Base-by-base conservation (phyloP, 2,797 vertebrate genomes). In the Argyrosomus regius region DNA sequence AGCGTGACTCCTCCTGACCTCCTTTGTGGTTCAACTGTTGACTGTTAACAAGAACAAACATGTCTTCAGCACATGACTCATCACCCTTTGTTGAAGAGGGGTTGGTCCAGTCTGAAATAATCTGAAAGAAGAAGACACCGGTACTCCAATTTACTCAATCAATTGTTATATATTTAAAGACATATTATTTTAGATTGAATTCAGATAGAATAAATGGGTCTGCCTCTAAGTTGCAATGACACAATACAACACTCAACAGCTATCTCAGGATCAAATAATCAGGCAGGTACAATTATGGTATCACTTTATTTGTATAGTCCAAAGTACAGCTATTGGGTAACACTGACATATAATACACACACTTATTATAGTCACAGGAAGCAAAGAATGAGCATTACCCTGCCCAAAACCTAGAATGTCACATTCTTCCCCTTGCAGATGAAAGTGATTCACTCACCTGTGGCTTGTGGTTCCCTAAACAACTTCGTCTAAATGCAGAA, bases 401-500 rank as follows among this genome's bases (percentile, higher is more conserved):
- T 28, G 10, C 12, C 46, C 6, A 4, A 31, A 22, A 28, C 6
- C 0, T 28, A 9, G 35, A 39, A 39, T 39, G 35, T 39, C 35
- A 7, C 5, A 12, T n/a, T 10, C 24, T 8, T 31, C 20, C 4
- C n/a, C 3, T 13, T 3, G 26, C 9, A 50, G 4, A 43, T 28
- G 43, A 7, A 67, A 43, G 39, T 76, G 68, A 64, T 50, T 56
- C 0, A 35, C 35, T 71, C 31, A 77, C 59, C 16, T 71, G 43
- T n/a, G 20, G 8, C 6, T 20, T 39, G 10, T 20, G 11, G 20
- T 64, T 68, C 54, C 39, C 24, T 49, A 49, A 59, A 71, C 43
- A 10, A 31, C 3, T 3, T 39, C 0, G 45, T 52, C 4, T 26
- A 35, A 5, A 75, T 62, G n/a, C 56, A 71, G 71, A 83, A 83